A percentile compares a stretch with the other conserved stretches of the same genome.
Evolutionary conservation across 2,113 vertebrate genomes (phyloP).

Genomic region (Rhynchomys soricoides): DNA sequence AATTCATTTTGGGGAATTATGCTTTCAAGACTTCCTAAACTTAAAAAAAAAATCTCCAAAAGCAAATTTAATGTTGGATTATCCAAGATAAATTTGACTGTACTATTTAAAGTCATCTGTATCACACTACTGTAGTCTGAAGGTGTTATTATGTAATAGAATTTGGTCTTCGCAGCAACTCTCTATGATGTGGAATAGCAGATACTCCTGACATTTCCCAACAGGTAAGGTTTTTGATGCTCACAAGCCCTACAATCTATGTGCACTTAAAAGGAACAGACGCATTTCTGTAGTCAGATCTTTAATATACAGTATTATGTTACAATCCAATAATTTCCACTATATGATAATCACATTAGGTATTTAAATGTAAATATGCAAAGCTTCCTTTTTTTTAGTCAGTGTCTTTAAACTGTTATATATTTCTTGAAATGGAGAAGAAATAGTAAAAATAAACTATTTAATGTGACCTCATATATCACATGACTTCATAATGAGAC

Average conservation of each 20-base stretch:
- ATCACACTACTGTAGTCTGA: not conserved
- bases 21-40: constrained; percentile 55
- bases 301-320: not conserved
- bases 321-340: not conserved
- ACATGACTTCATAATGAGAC: not conserved
- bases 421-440: not conserved
- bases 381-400: not conserved
- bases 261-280: not conserved
- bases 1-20: not conserved
- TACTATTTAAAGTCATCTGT: not conserved
- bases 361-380: not conserved
- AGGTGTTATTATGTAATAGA: not conserved
- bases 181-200: not conserved
- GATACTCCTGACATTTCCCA: not conserved
- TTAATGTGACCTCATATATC: not conserved
- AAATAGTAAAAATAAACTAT: not conserved
- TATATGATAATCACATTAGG: not conserved
- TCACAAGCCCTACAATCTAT: not conserved
- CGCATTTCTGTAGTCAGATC: not conserved
- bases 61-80: constrained; percentile 49
- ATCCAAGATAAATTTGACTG: constrained; percentile 1
- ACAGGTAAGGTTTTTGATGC: not conserved
- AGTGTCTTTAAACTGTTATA: not conserved
- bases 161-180: not conserved
- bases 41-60: constrained; percentile 49